Percentiles rank a stretch among this genome's conserved stretches.
Evolutionary conservation across 2,888 invertebrate genomes (phyloP).

Genomic region (Nyleta sp.): DNA sequence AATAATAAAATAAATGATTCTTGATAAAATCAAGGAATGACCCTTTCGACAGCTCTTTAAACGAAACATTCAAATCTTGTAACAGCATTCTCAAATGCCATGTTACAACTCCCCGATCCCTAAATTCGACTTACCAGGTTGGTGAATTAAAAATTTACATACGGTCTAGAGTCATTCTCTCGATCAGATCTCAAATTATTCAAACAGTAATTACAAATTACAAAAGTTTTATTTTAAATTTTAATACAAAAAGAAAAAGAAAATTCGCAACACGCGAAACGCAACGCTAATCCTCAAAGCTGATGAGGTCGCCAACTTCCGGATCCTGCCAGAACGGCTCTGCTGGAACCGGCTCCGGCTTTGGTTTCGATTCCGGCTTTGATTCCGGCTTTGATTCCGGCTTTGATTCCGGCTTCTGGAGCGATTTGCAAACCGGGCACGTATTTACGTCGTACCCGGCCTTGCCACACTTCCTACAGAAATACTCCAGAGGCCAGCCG

Average conservation of each 20-base stretch:
- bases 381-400: no score
- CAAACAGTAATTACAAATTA: no score
- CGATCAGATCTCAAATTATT: no score
- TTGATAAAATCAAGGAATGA: not conserved
- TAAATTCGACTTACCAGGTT: not conserved
- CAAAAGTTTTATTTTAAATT: no score
- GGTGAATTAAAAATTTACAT: not conserved
- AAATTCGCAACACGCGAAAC: no score
- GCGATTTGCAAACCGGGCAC: not conserved
- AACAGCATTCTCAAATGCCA: slow-evolving; percentile 10
- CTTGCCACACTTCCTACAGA: not conserved
- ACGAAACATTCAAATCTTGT: not conserved
- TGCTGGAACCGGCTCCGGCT: not conserved
- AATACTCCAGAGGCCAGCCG: not conserved
- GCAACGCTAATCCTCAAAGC: no score
- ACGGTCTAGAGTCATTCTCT: no score
- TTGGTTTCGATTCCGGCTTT: no score
- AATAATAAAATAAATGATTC: no score
- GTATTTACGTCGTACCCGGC: not conserved
- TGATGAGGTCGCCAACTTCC: no score
- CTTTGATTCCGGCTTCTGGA: not conserved
- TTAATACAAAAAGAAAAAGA: no score
- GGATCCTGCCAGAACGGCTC: no score
- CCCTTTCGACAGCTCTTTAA: not conserved
- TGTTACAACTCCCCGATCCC: slow-evolving; percentile 2